Evolutionary conservation across 2,797 vertebrate species (phyloP).

Genomic region (Rhynchotus rufescens): DNA sequence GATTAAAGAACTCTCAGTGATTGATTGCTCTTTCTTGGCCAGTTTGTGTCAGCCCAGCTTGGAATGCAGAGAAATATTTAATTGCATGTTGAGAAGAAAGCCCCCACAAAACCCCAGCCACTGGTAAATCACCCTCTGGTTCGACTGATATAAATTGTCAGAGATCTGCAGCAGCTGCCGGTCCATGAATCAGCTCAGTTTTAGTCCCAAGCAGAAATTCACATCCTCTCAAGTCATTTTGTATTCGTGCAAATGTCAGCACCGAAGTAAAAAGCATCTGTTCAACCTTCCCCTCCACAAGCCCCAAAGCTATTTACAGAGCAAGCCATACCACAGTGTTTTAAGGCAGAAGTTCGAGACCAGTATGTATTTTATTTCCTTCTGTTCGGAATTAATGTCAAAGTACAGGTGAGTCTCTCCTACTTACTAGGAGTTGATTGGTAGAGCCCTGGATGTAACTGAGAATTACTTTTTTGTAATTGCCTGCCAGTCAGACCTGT

Average conservation of each 20-base stretch:
- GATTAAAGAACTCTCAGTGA: conserved; percentile 28
- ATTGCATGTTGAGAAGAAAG: not conserved
- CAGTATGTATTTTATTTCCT: not conserved
- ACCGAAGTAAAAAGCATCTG: not conserved
- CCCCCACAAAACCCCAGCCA: not conserved
- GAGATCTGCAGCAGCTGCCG: not conserved
- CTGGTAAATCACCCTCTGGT: conserved; percentile 11
- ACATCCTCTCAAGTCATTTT: not conserved
- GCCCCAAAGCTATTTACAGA: not conserved
- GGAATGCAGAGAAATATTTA: not conserved
- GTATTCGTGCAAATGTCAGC: not conserved
- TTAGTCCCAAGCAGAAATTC: not conserved
- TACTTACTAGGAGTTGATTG: not conserved
- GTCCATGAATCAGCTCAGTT: not conserved
- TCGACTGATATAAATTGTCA: not conserved
- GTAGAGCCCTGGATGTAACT: not conserved
- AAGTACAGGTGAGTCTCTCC: not conserved
- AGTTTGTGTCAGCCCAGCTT: conserved; percentile 21
- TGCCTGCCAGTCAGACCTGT: not conserved
- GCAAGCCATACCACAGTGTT: not conserved
- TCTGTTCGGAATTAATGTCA: not conserved
- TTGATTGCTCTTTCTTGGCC: conserved; percentile 25
- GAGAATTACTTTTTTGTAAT: not conserved
- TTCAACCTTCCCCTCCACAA: not conserved
- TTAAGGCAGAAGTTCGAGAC: not conserved